These are phyloP conservation scores for Daubentonia madagascariensis DNA, from an alignment of 2,113 vertebrate genomes.

Conservation along the genomic window DNA sequence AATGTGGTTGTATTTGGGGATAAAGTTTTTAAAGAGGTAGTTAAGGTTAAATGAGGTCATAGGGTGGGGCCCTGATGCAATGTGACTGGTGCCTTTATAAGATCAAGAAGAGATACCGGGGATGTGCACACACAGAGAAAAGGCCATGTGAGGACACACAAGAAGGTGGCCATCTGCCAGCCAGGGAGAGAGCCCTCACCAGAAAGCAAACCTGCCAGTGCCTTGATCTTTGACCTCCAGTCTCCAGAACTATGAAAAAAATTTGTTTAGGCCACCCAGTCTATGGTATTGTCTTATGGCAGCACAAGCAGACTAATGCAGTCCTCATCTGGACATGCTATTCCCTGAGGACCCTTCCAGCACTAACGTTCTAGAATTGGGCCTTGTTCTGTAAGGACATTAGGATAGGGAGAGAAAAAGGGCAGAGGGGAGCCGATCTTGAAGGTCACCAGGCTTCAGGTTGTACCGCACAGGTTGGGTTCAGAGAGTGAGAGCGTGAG, in stretches of 20 bases:
- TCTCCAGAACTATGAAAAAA: background rate
- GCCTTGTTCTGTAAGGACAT: background rate
- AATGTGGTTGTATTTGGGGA: background rate
- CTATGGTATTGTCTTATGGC: no score
- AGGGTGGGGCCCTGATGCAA: no score
- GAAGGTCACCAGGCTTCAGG: background rate
- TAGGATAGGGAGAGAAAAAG: no score
- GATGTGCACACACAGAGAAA: background rate
- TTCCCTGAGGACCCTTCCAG: background rate
- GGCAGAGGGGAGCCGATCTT: background rate
- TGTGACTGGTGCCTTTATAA: background rate
- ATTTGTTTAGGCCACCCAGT: background rate
- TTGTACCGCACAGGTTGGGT: background rate
- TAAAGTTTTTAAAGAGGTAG: background rate
- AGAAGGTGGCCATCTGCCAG: accelerated
- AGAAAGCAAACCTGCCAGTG: background rate
- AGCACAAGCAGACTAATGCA: accelerated
- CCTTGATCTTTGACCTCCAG: background rate
- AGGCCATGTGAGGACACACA: accelerated
- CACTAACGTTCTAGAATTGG: background rate
- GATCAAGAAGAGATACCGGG: background rate
- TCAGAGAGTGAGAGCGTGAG: background rate
- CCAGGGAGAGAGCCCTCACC: background rate
- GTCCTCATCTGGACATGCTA: background rate
- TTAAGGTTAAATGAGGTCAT: background rate